These are phyloP conservation scores for Alectura lathami DNA, from an alignment of 2,113 vertebrate genomes.

Conservation along the genomic window DNA sequence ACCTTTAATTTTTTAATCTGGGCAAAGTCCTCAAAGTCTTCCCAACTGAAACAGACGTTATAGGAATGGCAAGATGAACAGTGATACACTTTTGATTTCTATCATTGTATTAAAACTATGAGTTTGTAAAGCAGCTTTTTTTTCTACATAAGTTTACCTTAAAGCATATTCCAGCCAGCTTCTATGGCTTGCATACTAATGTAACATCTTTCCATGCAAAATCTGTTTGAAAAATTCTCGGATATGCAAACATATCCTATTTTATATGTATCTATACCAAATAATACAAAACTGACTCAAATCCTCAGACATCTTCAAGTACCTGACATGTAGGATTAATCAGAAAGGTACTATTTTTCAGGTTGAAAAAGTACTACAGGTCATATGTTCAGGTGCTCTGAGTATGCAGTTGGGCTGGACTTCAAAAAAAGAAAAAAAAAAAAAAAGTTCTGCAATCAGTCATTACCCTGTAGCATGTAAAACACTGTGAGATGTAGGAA, in stretches of 20 bases:
- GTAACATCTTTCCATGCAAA: background rate
- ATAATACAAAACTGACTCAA: background rate
- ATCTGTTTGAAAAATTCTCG: background rate
- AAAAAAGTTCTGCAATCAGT: background rate
- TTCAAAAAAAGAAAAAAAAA: background rate
- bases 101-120: background rate
- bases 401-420: background rate
- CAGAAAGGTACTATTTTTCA: background rate
- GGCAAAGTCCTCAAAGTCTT: background rate
- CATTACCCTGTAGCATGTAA: background rate
- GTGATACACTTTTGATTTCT: background rate
- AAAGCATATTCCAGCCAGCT: background rate
- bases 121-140: background rate
- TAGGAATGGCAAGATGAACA: background rate
- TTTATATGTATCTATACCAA: background rate
- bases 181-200: background rate
- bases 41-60: background rate
- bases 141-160: background rate
- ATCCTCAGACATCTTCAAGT: background rate
- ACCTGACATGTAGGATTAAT: background rate
- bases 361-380: background rate
- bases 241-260: accelerated
- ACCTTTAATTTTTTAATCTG: background rate
- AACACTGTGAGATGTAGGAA: background rate
- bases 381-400: background rate